A percentile compares a stretch with the other conserved stretches of the same genome.
Evolutionary conservation across 2,113 vertebrate species (phyloP).

Genomic region (Varanus komodoensis): DNA sequence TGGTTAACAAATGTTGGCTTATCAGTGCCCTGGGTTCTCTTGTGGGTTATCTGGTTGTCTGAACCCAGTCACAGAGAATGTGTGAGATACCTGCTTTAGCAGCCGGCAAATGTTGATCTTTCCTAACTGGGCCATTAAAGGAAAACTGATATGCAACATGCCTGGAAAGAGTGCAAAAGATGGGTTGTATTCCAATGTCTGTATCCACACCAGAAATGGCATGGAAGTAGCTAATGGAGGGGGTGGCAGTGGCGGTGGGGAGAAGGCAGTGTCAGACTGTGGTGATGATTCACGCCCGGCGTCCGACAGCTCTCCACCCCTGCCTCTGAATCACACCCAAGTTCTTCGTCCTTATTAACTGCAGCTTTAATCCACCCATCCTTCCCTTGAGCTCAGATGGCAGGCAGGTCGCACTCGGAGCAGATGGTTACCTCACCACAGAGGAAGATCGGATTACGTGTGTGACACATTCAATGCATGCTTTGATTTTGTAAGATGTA

Average conservation of each 20-base stretch:
- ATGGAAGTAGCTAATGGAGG: background rate
- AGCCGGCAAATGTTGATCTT: conserved; percentile 10
- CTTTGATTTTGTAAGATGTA: conserved; percentile 35
- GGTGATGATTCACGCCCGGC: conserved; percentile 26
- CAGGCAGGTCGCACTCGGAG: conserved; percentile 38
- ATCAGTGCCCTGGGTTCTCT: too few relatives aligned
- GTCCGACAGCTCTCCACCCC: conserved; percentile 8
- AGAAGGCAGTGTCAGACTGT: background rate
- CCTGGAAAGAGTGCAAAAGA: background rate
- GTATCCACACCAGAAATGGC: background rate
- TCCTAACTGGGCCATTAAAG: background rate
- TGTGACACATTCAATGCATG: conserved; percentile 21
- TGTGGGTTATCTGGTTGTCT: background rate
- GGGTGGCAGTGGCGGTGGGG: background rate
- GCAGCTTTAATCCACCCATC: conserved; percentile 30
- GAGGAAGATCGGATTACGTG: conserved; percentile 13
- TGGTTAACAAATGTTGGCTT: too few relatives aligned
- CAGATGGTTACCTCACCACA: conserved; percentile 31
- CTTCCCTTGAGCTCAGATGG: conserved; percentile 42
- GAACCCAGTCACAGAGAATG: background rate
- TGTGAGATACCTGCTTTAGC: background rate
- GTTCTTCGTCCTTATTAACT: conserved; percentile 37
- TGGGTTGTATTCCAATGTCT: background rate
- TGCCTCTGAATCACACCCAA: conserved; percentile 8
- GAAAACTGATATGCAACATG: background rate